Percentiles rank a stretch among this genome's conserved stretches.
Conservation (phyloP, 2,113 vertebrate genomes). For the Furnarius figulus region DNA sequence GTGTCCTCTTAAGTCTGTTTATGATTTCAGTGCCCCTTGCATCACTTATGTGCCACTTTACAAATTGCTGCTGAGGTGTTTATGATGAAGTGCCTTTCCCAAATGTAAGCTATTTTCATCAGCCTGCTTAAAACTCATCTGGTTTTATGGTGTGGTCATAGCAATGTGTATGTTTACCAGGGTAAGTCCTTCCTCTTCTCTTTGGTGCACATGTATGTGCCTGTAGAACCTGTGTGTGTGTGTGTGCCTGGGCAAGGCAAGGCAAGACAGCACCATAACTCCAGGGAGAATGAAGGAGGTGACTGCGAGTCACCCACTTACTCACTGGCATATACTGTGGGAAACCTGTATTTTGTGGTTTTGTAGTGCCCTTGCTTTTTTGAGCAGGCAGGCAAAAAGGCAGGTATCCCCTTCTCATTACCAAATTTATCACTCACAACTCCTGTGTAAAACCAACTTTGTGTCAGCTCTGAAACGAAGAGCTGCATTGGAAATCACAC, state of each 20-base stretch:
- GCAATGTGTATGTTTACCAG: neutral
- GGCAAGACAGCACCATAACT: constrained; percentile 29
- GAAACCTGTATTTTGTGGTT: constrained; percentile 43
- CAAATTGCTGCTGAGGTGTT: neutral
- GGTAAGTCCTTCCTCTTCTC: neutral
- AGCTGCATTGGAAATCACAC: constrained; percentile 21
- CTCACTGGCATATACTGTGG: constrained; percentile 24
- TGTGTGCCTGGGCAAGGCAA: constrained; percentile 7
- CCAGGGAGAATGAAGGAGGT: constrained; percentile 4
- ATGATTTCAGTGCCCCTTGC: neutral
- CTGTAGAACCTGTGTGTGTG: neutral
- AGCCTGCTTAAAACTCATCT: neutral
- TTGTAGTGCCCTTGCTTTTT: neutral
- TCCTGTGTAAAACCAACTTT: neutral
- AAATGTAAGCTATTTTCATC: neutral
- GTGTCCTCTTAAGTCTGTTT: neutral
- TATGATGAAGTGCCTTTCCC: neutral
- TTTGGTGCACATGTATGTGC: neutral
- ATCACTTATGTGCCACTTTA: neutral
- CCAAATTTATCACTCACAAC: neutral
- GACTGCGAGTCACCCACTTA: constrained; percentile 34
- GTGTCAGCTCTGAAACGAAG: neutral
- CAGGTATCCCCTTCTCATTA: neutral
- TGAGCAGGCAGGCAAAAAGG: neutral
- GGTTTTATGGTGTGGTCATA: neutral